These are phyloP conservation scores for Lithophane socia DNA, from an alignment of 2,888 invertebrate species.

Conservation along the genomic window DNA sequence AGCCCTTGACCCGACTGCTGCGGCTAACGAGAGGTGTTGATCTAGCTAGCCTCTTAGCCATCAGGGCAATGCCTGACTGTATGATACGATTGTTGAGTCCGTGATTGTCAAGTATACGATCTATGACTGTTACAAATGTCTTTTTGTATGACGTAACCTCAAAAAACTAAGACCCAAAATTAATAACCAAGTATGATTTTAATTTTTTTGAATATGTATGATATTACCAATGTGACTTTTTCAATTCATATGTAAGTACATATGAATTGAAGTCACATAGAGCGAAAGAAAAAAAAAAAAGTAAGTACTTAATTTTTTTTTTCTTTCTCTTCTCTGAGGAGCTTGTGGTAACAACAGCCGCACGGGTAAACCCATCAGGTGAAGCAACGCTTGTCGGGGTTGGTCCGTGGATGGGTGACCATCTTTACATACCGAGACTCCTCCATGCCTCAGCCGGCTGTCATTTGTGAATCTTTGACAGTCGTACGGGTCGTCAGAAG, in stretches of 20 bases:
- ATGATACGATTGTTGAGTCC: neutral
- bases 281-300: too few species aligned
- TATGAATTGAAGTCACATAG: too few species aligned
- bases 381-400: too few species aligned
- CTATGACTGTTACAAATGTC: neutral
- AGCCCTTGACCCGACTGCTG: conserved; percentile 46
- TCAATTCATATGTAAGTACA: neutral
- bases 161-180: neutral
- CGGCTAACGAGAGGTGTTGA: conserved; percentile 54
- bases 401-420: too few species aligned
- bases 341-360: too few species aligned
- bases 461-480: too few species aligned
- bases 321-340: too few species aligned
- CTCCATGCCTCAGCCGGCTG: too few species aligned
- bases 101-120: neutral
- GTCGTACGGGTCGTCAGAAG: too few species aligned
- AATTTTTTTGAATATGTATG: neutral
- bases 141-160: neutral
- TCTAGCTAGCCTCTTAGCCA: conserved; percentile 46
- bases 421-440: too few species aligned
- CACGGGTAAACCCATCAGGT: too few species aligned
- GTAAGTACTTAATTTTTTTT: too few species aligned
- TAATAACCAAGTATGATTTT: neutral
- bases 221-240: neutral
- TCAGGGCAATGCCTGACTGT: conserved; percentile 4